phyloP scores from a whole-genome alignment of 2,797 vertebrate genomes.

The Chelidonichthys spinosus region DNA sequence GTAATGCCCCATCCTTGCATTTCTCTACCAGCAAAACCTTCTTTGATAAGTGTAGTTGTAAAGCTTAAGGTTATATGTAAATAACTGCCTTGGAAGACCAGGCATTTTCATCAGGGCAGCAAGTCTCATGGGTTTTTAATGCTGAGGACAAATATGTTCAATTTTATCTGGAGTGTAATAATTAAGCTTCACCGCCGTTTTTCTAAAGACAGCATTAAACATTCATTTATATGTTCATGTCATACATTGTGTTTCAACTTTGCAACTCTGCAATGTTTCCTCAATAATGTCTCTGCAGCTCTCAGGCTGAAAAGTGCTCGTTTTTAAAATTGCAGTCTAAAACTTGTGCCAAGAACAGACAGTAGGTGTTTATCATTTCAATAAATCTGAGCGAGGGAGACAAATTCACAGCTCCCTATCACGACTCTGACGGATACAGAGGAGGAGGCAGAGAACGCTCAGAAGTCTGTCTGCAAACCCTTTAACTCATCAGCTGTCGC shows the following conservation, averaged over 20 bases:
- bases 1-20: constrained; percentile 16
- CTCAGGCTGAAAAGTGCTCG: constrained; percentile 41
- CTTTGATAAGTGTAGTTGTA: constrained; percentile 31
- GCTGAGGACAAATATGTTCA: constrained; percentile 26
- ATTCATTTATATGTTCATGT: not conserved
- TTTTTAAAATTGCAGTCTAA: constrained; percentile 51
- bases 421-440: constrained; percentile 61
- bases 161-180: constrained; percentile 30
- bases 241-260: constrained; percentile 23
- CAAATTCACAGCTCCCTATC: constrained; percentile 67
- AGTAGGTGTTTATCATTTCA: constrained; percentile 70
- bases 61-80: constrained; percentile 65
- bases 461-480: constrained; percentile 52
- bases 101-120: constrained; percentile 25
- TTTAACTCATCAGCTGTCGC: constrained; percentile 63
- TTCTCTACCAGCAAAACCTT: constrained; percentile 26
- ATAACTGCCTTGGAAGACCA: constrained; percentile 61
- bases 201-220: constrained; percentile 2
- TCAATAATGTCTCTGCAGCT: constrained; percentile 36
- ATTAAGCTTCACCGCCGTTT: constrained; percentile 9
- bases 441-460: constrained; percentile 60
- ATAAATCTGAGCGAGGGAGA: constrained; percentile 73
- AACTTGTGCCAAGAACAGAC: constrained; percentile 53
- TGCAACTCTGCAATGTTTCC: constrained; percentile 14
- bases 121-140: constrained; percentile 40